A percentile compares a stretch with the other conserved stretches of the same genome.
These are phyloP conservation scores for Avahi laniger DNA, from an alignment of 2,797 vertebrate genomes.

Conservation along the genomic window DNA sequence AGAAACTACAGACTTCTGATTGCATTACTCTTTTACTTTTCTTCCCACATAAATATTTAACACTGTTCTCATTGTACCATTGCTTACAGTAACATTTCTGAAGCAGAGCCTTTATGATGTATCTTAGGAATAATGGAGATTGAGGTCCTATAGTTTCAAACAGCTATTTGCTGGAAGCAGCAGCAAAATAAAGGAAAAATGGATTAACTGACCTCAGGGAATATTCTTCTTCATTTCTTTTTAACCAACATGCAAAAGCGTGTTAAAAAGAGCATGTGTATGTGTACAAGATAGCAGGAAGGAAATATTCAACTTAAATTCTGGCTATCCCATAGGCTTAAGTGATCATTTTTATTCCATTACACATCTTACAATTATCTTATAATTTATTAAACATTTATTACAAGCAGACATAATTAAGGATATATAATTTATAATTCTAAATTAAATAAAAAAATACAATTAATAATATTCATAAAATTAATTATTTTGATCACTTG, in stretches of 20 bases:
- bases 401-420: not conserved
- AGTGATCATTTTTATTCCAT: not conserved
- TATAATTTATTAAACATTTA: not conserved
- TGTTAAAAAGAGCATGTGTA: not conserved
- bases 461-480: not conserved
- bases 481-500: not conserved
- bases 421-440: not conserved
- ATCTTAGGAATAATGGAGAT: not conserved
- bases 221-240: not conserved
- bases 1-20: not conserved
- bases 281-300: not conserved
- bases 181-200: not conserved
- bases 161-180: not conserved
- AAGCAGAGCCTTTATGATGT: not conserved
- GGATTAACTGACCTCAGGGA: not conserved
- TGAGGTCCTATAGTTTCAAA: not conserved
- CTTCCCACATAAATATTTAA: not conserved
- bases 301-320: not conserved
- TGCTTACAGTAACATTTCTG: not conserved
- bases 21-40: not conserved
- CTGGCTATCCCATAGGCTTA: not conserved
- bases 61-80: not conserved
- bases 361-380: not conserved
- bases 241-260: not conserved
- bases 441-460: not conserved